Percentiles rank a stretch among this genome's conserved stretches.
These are phyloP conservation scores for Morelia viridis DNA, from an alignment of 2,797 vertebrate genomes.

Conservation along the genomic window DNA sequence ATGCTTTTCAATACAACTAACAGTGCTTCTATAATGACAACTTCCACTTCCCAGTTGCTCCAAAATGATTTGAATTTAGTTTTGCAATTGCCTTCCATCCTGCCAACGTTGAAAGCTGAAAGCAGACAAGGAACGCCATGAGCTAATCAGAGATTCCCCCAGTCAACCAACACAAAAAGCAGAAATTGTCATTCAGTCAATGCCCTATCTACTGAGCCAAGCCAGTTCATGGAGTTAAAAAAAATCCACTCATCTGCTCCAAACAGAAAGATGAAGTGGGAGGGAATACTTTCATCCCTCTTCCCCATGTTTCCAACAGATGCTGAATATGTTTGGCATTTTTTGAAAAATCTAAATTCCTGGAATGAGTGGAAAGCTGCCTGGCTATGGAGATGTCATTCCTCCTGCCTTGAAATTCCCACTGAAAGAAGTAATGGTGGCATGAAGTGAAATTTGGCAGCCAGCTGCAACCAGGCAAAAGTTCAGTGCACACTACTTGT, in stretches of 20 bases:
- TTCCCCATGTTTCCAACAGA: not conserved
- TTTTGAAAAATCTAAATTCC: not conserved
- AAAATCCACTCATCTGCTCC: not conserved
- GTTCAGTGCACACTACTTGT: not conserved
- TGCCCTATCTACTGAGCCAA: not conserved
- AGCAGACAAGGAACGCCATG: not conserved
- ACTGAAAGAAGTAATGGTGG: not conserved
- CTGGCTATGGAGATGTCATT: not conserved
- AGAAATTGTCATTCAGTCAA: not conserved
- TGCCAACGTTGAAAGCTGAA: not conserved
- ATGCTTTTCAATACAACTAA: not conserved
- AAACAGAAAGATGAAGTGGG: not conserved
- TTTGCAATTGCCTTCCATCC: not conserved
- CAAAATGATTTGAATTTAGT: not conserved
- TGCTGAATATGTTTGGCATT: not conserved
- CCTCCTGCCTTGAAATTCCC: not conserved
- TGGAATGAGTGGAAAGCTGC: not conserved
- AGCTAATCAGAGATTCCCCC: not conserved
- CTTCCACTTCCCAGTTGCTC: not conserved
- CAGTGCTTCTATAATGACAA: not conserved
- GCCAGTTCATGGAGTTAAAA: not conserved
- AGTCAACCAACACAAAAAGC: not conserved
- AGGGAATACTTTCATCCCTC: not conserved
- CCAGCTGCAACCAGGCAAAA: not conserved
- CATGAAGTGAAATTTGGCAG: not conserved